phyloP scores from a whole-genome alignment of 2,797 vertebrate genomes.

The Phrynocephalus vlangalii region DNA sequence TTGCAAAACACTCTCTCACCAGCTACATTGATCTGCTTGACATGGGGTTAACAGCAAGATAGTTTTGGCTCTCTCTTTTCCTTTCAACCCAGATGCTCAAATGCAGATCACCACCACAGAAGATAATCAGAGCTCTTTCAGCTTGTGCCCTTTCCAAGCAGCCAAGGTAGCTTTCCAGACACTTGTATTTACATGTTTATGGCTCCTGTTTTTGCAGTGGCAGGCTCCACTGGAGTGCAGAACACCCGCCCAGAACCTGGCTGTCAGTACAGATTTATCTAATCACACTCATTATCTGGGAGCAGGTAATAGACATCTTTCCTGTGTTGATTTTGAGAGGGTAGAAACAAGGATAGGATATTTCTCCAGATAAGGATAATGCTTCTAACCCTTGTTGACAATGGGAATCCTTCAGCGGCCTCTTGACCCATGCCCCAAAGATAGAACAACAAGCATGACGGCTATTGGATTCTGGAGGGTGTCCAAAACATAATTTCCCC shows the following conservation, averaged over 20 bases:
- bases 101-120: neutral
- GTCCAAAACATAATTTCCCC: too few species aligned
- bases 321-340: constrained; percentile 75
- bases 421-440: neutral
- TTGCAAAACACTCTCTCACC: neutral
- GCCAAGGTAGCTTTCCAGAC: constrained; percentile 61
- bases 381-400: constrained; percentile 2
- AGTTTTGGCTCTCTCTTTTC: constrained; percentile 14
- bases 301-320: constrained; percentile 77
- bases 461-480: too few species aligned
- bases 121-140: constrained; percentile 47
- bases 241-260: constrained; percentile 74
- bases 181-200: constrained; percentile 73
- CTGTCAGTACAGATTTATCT: constrained; percentile 74
- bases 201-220: constrained; percentile 71
- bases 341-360: constrained; percentile 63
- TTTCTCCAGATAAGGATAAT: neutral
- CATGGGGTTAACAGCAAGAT: neutral
- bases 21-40: rapidly evolving
- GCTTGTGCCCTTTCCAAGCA: constrained; percentile 25
- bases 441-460: neutral
- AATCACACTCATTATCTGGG: constrained; percentile 76
- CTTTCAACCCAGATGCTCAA: neutral
- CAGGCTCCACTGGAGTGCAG: constrained; percentile 70
- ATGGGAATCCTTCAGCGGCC: constrained; percentile 12